Percentiles rank a stretch among this genome's conserved stretches.
These are phyloP conservation scores for Apoda limacodes DNA, from an alignment of 2,888 invertebrate genomes.

Conservation along the genomic window DNA sequence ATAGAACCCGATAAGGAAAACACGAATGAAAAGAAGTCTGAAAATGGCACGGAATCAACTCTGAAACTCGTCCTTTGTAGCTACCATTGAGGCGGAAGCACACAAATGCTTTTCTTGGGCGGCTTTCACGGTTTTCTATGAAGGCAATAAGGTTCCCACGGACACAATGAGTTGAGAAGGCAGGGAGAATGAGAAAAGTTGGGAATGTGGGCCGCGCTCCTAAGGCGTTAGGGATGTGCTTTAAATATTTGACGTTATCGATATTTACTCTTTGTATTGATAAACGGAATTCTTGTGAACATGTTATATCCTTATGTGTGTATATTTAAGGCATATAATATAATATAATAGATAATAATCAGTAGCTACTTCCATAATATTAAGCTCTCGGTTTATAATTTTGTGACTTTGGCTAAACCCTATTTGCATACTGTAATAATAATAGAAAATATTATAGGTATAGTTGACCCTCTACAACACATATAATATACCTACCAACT, in stretches of 20 bases:
- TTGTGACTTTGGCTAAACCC: too few species aligned
- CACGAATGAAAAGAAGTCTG: slow-evolving; percentile 48
- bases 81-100: slow-evolving; percentile 45
- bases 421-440: too few species aligned
- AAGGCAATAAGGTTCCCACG: slow-evolving; percentile 67
- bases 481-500: too few species aligned
- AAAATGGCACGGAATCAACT: slow-evolving; percentile 44
- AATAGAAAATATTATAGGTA: too few species aligned
- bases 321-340: too few species aligned
- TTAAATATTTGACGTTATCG: slow-evolving; percentile 24
- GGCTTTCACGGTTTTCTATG: slow-evolving; percentile 65
- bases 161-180: slow-evolving; percentile 61
- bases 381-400: too few species aligned
- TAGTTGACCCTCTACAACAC: too few species aligned
- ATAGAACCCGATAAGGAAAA: slow-evolving; percentile 37
- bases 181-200: slow-evolving; percentile 65
- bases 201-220: slow-evolving; percentile 64
- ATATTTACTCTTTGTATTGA: too few species aligned
- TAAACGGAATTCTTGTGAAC: slow-evolving; percentile 14
- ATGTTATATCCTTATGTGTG: slow-evolving; percentile 13
- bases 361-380: too few species aligned
- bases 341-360: too few species aligned
- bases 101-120: slow-evolving; percentile 67
- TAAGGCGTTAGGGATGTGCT: slow-evolving; percentile 42
- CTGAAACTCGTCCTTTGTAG: slow-evolving; percentile 46